Evolutionary conservation across 2,113 vertebrate species (phyloP).

Genomic region (Aegypius monachus): DNA sequence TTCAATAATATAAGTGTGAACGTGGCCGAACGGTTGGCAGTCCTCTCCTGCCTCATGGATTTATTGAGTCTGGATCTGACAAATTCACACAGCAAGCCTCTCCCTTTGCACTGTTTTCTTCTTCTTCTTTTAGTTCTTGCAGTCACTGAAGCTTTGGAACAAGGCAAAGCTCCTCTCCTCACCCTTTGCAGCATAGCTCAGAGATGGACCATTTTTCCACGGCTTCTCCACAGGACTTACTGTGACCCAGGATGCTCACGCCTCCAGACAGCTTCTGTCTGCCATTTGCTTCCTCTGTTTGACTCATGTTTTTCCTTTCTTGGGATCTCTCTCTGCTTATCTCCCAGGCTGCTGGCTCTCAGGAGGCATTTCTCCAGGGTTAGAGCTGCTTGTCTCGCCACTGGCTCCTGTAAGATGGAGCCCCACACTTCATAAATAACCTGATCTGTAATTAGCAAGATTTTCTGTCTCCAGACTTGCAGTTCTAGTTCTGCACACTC

Average conservation of each 20-base stretch:
- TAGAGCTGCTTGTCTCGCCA: background rate
- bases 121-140: background rate
- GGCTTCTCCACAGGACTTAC: background rate
- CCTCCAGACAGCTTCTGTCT: conserved; percentile 13
- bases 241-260: background rate
- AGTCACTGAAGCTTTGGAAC: background rate
- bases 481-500: background rate
- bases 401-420: conserved; percentile 8
- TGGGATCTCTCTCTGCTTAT: background rate
- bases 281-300: background rate
- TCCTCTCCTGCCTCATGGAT: background rate
- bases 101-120: background rate
- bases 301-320: background rate
- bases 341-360: conserved; percentile 1
- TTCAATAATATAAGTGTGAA: background rate
- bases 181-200: background rate
- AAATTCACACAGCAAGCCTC: background rate
- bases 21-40: background rate
- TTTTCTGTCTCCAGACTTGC: background rate
- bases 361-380: background rate
- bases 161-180: background rate
- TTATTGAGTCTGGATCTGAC: background rate
- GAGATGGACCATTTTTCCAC: background rate
- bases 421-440: conserved; percentile 31
- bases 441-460: background rate